Conservation (phyloP, 2,797 vertebrate species). For the Eutrigla gurnardus region DNA sequence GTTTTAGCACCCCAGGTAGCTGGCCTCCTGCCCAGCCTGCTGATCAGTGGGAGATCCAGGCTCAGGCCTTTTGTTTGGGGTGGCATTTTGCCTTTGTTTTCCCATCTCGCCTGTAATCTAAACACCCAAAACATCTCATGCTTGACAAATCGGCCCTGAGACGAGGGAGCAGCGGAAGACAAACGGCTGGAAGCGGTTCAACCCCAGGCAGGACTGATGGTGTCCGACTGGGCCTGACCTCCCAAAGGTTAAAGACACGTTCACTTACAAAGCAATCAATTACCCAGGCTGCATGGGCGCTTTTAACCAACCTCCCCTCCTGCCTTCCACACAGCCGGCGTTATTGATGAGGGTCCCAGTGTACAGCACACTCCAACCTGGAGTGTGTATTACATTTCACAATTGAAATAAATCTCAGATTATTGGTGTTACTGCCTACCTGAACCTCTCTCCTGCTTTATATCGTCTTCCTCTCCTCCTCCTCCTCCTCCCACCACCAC, state of each 20-base stretch:
- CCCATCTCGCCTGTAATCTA: constrained; percentile 86
- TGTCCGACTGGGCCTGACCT: constrained; percentile 86
- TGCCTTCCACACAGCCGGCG: constrained; percentile 74
- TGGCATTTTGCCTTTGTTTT: constrained; percentile 87
- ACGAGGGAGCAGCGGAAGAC: constrained; percentile 81
- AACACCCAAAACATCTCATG: constrained; percentile 85
- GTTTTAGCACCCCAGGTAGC: constrained; percentile 85
- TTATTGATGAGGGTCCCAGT: constrained; percentile 82
- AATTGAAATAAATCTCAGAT: constrained; percentile 80
- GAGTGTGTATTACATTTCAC: constrained; percentile 75
- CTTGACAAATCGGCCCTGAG: constrained; percentile 84
- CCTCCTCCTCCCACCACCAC: constrained; percentile 5
- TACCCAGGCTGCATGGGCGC: constrained; percentile 80
- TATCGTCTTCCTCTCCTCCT: constrained; percentile 18
- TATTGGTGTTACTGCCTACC: constrained; percentile 65
- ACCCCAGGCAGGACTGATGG: constrained; percentile 84
- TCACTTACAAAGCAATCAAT: constrained; percentile 88
- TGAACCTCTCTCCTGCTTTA: constrained; percentile 58
- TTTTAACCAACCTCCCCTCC: constrained; percentile 80
- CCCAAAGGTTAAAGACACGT: constrained; percentile 88
- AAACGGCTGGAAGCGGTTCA: constrained; percentile 85
- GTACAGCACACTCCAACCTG: constrained; percentile 71
- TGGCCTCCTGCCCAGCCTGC: constrained; percentile 81
- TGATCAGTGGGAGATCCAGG: constrained; percentile 83
- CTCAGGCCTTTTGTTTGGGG: constrained; percentile 84